A percentile compares a stretch with the other conserved stretches of the same genome.
phyloP scores from a whole-genome alignment of 1,140 invertebrate genomes.

The Varroa destructor region DNA sequence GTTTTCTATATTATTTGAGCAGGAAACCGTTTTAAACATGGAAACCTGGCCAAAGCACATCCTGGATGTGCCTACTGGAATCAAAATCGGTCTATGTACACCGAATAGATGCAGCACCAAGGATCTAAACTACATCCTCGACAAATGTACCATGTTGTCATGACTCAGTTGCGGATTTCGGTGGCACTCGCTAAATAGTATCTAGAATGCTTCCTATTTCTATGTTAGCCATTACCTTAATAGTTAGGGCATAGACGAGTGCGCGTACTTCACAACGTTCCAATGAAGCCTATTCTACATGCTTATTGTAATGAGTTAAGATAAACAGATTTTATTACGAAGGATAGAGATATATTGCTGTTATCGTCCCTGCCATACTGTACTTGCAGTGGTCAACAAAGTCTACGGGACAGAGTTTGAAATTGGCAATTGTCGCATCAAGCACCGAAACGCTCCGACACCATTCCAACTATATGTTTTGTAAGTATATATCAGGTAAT shows the following conservation, averaged over 20 bases:
- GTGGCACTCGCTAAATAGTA: too few species aligned
- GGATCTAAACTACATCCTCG: slow-evolving; percentile 6
- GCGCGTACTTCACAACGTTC: too few species aligned
- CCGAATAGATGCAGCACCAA: background rate
- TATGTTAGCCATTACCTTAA: too few species aligned
- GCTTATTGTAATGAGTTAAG: too few species aligned
- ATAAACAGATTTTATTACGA: too few species aligned
- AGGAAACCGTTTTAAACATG: slow-evolving; percentile 1
- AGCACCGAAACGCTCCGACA: background rate
- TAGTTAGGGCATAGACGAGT: too few species aligned
- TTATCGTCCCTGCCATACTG: background rate
- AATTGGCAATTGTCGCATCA: background rate
- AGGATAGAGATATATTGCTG: too few species aligned
- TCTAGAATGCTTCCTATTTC: background rate
- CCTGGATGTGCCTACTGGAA: background rate
- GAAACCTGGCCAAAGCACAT: background rate
- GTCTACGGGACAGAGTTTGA: slow-evolving; percentile 6
- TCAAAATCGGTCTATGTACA: slow-evolving; percentile 11
- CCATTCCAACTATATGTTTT: slow-evolving; percentile 7
- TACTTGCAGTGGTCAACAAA: slow-evolving; percentile 15
- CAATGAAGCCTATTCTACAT: too few species aligned
- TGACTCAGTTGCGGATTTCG: background rate
- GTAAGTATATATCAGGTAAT: background rate
- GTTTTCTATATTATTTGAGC: background rate
- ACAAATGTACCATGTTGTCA: slow-evolving; percentile 1